Evolutionary conservation across 2,113 vertebrate species (phyloP), one percentile per base, ranked within the genome.

Genomic region (Cervus canadensis): DNA sequence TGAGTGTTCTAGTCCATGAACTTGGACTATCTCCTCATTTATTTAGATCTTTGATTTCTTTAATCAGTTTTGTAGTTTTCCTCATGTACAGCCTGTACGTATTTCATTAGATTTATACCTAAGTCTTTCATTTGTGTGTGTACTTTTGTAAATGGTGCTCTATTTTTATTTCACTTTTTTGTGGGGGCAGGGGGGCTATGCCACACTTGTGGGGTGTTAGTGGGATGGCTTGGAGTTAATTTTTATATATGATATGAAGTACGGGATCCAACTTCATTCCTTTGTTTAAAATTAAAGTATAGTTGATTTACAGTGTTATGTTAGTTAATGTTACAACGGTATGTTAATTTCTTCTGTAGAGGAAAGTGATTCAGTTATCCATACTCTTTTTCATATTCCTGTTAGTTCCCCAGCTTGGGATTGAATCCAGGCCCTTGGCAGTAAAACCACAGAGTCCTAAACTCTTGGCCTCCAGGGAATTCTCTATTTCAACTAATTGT

Each of bases 41-140:
- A 83, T 82, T 87, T 83, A 57, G 62, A 48, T 57, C 14, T 89
- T 64, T 48, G 33, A 50, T 95, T 91, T 74, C 19, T 93, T 45
- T 96, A 17, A 52, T 40, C 19, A 92, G 30, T 62, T 89, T 90
- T 78, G 1, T 78, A 28, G 30, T 89, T 95, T 89, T 83, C 56
- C 78, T 95, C 40, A 4, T 95, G 36, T 71, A 59, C 10, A 92
- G 33, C 56, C 33, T 88, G 12, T 56, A 64, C 23, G 33, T 74
- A 86, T 91, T 79, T 57, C 15, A 71, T 60, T 71, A 81, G 28
- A 14, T 56, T 78, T 84, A 28, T 33, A 45, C 64, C 26, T 54
- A 45, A 71, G 30, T 64, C 19, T 89, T 89, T 85, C 14, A 11
- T 85, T 76, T 26, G 52, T 83, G 81, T 59, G 25, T 84, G 30